Evolutionary conservation across 1,140 invertebrate species (phyloP), one percentile per base, ranked within the genome.

Genomic region (Luehdorfia chinensis): DNA sequence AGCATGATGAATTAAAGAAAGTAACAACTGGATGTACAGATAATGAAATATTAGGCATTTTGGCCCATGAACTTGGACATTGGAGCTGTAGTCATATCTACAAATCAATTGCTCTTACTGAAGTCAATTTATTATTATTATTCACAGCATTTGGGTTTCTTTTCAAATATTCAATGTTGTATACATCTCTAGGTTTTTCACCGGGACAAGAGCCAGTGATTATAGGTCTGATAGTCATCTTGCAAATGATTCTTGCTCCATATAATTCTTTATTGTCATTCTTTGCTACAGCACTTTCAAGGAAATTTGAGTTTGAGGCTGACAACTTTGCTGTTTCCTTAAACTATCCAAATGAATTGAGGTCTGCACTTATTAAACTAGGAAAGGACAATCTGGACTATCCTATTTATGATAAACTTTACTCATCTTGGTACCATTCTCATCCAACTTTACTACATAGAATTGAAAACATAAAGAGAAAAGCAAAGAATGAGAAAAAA

Each of bases 21-120:
- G 66, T 76, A 9, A 81, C 86, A 39, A 90, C 92, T 59, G 95
- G 95, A n/a, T 98, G 97, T 77, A 94, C 91, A 19, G 93, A 97
- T 71, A 92, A 95, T 63, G 98, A 99, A 89, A 94, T 99, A 55
- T 83, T 99, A 28, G 98, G 97, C 36, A 94, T 99, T 23, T 88
- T 99, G 31, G 95, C 93, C 6, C 98, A 99, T 87, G 98, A 99
- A 88, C 88, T 99, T 37, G 98, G 97, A 2, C 98, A 99, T 78
- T 99, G 98, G 98, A 95, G 95, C 67, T 90, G 96, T 37, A 96
- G 91, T 68, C 98, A 99, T 85, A 92, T 95, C 28, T 86, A 96
- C 8, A 97, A 97, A 68, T 95, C 96, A 73, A 91, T 99, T 52
- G 57, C 95, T 3, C 90, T 98, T 16, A 92, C 92, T 59, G 94